Evolutionary conservation across 2,113 vertebrate genomes (phyloP).

Genomic region (Arothron firmamentum): DNA sequence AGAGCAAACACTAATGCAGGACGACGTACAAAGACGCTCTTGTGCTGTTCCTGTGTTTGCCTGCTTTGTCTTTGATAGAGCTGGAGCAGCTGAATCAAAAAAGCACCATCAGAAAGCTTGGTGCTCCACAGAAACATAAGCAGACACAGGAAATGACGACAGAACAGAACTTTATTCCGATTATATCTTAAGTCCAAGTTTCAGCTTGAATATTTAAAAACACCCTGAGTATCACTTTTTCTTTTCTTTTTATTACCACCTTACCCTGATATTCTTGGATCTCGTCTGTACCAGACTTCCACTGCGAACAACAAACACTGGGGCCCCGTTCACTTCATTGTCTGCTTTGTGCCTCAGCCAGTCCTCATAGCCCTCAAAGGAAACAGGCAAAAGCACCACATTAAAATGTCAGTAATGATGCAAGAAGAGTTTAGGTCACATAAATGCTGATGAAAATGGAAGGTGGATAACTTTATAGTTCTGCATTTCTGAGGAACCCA

Average conservation of each 20-base stretch:
- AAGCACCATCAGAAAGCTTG: background rate
- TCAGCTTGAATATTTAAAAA: too few relatives aligned
- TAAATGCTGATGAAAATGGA: too few relatives aligned
- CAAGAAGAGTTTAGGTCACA: too few relatives aligned
- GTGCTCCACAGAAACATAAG: conserved; percentile 3
- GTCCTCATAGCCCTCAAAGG: conserved; percentile 90
- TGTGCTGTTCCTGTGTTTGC: background rate
- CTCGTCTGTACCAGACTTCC: conserved; percentile 96
- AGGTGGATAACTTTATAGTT: conserved; percentile 6
- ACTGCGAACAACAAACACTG: conserved; percentile 95
- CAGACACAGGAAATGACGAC: background rate
- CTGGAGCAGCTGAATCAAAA: background rate
- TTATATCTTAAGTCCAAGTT: too few relatives aligned
- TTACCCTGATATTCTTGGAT: conserved; percentile 96
- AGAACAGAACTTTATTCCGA: too few relatives aligned
- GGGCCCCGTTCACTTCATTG: conserved; percentile 97
- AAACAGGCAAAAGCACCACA: too few relatives aligned
- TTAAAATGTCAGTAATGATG: too few relatives aligned
- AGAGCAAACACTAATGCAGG: background rate
- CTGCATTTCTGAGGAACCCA: conserved; percentile 17
- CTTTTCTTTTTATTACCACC: conserved; percentile 16
- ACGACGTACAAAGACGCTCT: background rate
- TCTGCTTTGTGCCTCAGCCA: conserved; percentile 98
- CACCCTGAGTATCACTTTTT: too few relatives aligned
- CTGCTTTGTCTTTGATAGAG: background rate